Base-by-base conservation (phyloP, 1,140 invertebrate species). In the Calephelis virginiensis region DNA sequence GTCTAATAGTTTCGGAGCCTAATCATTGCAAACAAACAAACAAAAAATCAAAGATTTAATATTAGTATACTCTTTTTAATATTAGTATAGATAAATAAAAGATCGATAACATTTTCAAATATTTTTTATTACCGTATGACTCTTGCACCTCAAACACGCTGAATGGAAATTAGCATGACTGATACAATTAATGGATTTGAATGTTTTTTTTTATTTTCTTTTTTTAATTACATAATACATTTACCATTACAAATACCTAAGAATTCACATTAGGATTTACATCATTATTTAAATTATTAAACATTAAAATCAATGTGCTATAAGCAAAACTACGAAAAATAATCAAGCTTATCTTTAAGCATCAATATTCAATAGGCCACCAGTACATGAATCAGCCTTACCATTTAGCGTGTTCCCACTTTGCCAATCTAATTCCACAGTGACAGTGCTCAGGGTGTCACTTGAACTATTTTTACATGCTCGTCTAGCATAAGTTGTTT, bases 261-360 rank as follows among this genome's bases (percentile, higher is more conserved):
- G 74, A 66, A 74, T 73, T 74, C 78, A 76, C 60, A 64, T 74
- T 72, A 67, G 75, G 73, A 75, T 69, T 67, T 50, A 71, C 49
- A 76, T 82, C 85, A 89, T 88, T 86, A 89, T 87, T 87, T 72
- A 83, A 89, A 87, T 89, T 89, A 89, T 89, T 87, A 87, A 86
- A 89, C 62, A 73, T 66, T 68, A 61, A 28, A 61, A 65, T 61
- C 38, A 40, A 66, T 69, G 59, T 56, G 38, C 48, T 53, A 63
- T 65, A 64, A 10, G 64, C 37, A 28, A 65, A 63, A 68, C 63
- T 46, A 47, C 12, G 61, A 37, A 63, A 63, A 47, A 17, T 11
- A 63, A 63, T 47, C 5, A 48, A 47, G 61, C 60, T 47, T 48
- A 43, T 43, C 13, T 47, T 63, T 47, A 47, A 47, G 61, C 61